These are phyloP conservation scores for Lanius ludovicianus DNA, from an alignment of 2,113 vertebrate species.

Conservation along the genomic window DNA sequence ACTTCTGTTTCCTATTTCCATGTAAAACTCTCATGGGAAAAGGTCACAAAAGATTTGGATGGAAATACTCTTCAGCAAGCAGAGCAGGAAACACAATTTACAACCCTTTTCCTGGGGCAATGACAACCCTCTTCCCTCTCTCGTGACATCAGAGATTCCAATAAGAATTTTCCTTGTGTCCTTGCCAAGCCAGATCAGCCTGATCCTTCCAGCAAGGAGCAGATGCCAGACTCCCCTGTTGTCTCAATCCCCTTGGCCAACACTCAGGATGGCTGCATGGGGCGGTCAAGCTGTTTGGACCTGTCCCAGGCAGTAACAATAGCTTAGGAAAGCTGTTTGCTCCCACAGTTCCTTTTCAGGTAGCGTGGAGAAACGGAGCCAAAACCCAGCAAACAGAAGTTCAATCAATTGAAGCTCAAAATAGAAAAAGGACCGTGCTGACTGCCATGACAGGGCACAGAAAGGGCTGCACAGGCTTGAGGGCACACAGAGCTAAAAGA, in stretches of 20 bases:
- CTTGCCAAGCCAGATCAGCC: background rate
- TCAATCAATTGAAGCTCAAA: background rate
- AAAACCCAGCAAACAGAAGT: background rate
- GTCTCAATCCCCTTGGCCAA: background rate
- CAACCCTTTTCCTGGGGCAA: background rate
- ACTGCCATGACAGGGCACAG: background rate
- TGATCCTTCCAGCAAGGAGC: background rate
- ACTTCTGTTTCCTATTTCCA: background rate
- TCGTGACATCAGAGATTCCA: background rate
- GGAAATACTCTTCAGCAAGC: background rate
- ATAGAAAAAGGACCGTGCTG: background rate
- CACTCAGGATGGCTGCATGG: background rate
- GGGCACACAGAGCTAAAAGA: background rate
- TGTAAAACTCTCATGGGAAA: background rate
- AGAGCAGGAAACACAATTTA: background rate
- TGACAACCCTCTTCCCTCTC: background rate
- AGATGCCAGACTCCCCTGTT: background rate
- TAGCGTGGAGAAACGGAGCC: background rate
- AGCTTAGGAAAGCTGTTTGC: conserved; percentile 1
- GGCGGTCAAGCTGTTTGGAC: background rate
- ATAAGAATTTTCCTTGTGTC: background rate
- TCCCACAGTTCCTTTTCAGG: conserved; percentile 30
- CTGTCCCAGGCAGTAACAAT: background rate
- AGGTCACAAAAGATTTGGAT: background rate
- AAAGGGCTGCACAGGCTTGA: background rate